Conservation (phyloP, 2,113 vertebrate genomes). For the Antennarius striatus region DNA sequence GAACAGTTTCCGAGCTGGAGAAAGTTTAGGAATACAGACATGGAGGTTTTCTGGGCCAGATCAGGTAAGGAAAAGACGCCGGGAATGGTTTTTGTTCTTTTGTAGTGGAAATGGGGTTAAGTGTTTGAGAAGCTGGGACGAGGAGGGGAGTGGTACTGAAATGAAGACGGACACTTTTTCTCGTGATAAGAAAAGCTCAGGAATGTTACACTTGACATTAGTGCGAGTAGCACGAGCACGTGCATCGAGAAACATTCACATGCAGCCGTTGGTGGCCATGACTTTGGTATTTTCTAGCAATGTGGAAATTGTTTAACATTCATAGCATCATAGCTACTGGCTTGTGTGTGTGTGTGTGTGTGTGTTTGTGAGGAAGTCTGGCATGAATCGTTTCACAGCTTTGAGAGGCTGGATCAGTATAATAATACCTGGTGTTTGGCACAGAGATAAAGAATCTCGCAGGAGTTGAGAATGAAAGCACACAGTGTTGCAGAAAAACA, state of each 20-base stretch:
- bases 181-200: constrained; percentile 23
- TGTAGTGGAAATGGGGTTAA: no score
- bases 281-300: not conserved
- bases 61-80: constrained; percentile 57
- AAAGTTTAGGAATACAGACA: constrained; percentile 34
- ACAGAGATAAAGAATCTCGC: constrained; percentile 1
- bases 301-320: not conserved
- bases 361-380: not conserved
- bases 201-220: constrained; percentile 46
- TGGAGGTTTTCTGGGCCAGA: constrained; percentile 72
- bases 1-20: constrained; percentile 9
- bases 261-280: not conserved
- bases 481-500: not conserved
- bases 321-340: constrained; percentile 1
- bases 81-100: not conserved
- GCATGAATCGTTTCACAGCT: not conserved
- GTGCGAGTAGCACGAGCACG: not conserved
- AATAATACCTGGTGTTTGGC: not conserved
- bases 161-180: constrained; percentile 8
- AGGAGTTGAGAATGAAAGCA: not conserved
- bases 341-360: not conserved
- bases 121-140: not conserved
- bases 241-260: not conserved
- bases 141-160: constrained; percentile 19
- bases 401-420: not conserved